These are phyloP conservation scores for Coptodon bakossiorum DNA, from an alignment of 2,113 vertebrate genomes.

Conservation along the genomic window DNA sequence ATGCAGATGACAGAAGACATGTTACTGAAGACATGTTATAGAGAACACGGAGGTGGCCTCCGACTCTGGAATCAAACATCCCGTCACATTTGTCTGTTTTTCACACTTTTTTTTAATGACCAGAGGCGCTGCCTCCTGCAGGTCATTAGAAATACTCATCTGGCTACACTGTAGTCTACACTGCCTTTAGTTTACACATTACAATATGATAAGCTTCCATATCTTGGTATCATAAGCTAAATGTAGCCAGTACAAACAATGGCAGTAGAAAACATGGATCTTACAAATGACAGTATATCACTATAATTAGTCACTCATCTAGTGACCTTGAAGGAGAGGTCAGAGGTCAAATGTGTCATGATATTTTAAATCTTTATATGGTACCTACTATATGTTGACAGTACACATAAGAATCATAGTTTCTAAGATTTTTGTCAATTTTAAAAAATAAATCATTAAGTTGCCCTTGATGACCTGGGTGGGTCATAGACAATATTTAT, in stretches of 20 bases:
- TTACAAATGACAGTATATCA: neutral
- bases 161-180: neutral
- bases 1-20: neutral
- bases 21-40: neutral
- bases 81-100: neutral
- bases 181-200: neutral
- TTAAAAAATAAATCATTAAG: neutral
- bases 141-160: neutral
- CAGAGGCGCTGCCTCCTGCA: neutral
- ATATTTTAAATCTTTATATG: neutral
- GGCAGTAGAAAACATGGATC: neutral
- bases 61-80: neutral
- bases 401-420: neutral
- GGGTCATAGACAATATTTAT: neutral
- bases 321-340: neutral
- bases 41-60: neutral
- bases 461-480: neutral
- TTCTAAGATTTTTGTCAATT: neutral
- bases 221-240: accelerated
- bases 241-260: accelerated
- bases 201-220: neutral
- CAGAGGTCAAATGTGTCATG: neutral
- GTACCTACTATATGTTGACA: accelerated
- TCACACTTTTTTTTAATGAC: neutral
- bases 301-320: neutral